Base-by-base conservation (phyloP, 92 coral and sea anemone genomes). In the Porites lobata region DNA sequence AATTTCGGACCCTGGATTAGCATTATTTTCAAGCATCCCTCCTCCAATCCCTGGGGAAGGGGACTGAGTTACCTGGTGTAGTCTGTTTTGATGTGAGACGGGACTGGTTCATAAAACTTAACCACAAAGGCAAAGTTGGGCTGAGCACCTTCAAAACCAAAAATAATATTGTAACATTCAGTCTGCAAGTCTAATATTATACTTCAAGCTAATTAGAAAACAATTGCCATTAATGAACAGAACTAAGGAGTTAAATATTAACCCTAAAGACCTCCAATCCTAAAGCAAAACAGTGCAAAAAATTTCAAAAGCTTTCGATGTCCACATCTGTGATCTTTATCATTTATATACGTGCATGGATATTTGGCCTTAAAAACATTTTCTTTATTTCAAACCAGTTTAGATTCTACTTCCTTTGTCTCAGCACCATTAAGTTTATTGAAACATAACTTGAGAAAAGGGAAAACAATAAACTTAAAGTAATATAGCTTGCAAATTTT, bases 101-200 rank as follows among this genome's bases (percentile, higher is more conserved):
- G 99, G 47, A 85, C 86, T 1, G 99, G 99, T 85, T 98, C 99
- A 83, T 95, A 98, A 77, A 98, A 98, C 92, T 98, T 98, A 65
- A 98, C 98, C 80, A 97, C 95, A 80, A 98, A 92, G 38, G 84
- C 89, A 78, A 98, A 98, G 75, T 92, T 91, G 51, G 98, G 95
- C 9, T 81, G 91, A 38, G 88, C 72, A 50, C 99, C 99, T 98
- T n/a, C 76, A 32, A 71, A 84, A 53, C 11, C 9, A 91, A 69
- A 74, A 14, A 20, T 50, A 50, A 26, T 18, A 56, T 21, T 32
- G 7, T 32, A 9, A 10, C 19, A 19, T 50, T 50, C 18, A 24
- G 51, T 1, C 7, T 9, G 9, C 7, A 14, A 8, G 8, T 9
- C n/a, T 24, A 29, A 69, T 21, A 11, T 2, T 18, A 14, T 69